These are phyloP conservation scores for Heliconius himera DNA, from an alignment of 1,140 invertebrate species.

Conservation along the genomic window DNA sequence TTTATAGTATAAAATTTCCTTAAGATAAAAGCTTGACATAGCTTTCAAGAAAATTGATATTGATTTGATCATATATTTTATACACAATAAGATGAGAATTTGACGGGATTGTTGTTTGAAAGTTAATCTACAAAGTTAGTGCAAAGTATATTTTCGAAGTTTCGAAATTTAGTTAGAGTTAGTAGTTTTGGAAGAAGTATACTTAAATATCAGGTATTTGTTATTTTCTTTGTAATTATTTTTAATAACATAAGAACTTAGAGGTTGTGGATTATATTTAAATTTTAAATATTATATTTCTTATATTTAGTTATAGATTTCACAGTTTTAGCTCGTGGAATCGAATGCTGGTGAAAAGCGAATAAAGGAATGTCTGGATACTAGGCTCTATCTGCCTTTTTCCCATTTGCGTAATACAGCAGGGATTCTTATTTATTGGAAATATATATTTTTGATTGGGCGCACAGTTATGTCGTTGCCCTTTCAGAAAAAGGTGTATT, in stretches of 20 bases:
- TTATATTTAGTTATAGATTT: too few relatives aligned
- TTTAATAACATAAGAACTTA: not conserved
- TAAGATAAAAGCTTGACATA: not conserved
- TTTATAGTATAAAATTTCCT: slow-evolving; percentile 10
- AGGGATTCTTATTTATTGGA: too few relatives aligned
- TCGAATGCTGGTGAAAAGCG: too few relatives aligned
- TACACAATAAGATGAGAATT: not conserved
- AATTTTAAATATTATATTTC: not conserved
- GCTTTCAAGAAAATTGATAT: slow-evolving; percentile 15
- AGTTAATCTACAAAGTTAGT: not conserved
- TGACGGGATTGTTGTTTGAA: not conserved
- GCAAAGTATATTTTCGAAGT: not conserved
- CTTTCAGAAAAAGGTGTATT: too few relatives aligned
- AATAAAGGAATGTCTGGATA: too few relatives aligned
- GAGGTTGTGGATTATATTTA: not conserved
- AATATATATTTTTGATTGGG: too few relatives aligned
- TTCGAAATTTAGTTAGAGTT: not conserved
- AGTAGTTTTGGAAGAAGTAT: not conserved
- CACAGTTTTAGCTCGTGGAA: too few relatives aligned
- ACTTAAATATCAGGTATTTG: not conserved
- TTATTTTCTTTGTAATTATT: not conserved
- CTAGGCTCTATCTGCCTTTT: too few relatives aligned
- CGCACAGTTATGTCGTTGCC: too few relatives aligned
- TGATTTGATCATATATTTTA: slow-evolving; percentile 15
- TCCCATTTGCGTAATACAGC: too few relatives aligned